Evolutionary conservation across 2,797 vertebrate genomes (phyloP).

Genomic region (Tamandua tetradactyla): DNA sequence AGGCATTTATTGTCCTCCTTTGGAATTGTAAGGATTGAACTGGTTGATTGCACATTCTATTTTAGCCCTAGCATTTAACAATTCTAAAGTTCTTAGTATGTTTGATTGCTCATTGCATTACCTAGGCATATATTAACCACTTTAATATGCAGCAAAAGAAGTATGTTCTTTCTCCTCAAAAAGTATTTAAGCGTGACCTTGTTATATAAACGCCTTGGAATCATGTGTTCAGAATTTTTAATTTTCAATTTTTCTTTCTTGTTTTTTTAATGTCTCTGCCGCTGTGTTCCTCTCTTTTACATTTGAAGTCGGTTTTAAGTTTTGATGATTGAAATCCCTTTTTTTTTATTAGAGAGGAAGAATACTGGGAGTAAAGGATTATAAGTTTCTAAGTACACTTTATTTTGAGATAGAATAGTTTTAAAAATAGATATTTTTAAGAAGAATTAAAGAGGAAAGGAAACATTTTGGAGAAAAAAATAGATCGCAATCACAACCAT

Average conservation of each 20-base stretch:
- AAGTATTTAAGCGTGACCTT: not conserved
- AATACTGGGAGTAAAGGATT: not conserved
- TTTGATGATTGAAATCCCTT: not conserved
- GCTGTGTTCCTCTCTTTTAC: not conserved
- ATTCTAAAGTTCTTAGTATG: not conserved
- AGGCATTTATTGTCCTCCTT: not conserved
- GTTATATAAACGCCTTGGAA: not conserved
- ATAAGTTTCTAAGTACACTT: not conserved
- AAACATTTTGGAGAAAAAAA: not conserved
- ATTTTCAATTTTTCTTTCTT: not conserved
- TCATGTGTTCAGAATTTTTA: not conserved
- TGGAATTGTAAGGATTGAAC: not conserved
- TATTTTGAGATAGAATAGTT: not conserved
- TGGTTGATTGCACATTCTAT: not conserved
- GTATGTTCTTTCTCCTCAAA: not conserved
- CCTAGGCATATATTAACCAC: not conserved
- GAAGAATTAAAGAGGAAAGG: not conserved
- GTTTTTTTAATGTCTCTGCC: not conserved
- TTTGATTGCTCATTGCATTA: not conserved
- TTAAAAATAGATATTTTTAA: conserved; percentile 6
- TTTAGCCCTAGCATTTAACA: not conserved
- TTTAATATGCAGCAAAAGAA: not conserved
- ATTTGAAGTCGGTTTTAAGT: not conserved
- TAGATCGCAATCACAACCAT: not conserved
- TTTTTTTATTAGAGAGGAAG: not conserved